Percentiles rank a stretch among this genome's conserved stretches.
Evolutionary conservation across 1,140 invertebrate genomes (phyloP).

Genomic region (Parasteatoda tepidariorum): DNA sequence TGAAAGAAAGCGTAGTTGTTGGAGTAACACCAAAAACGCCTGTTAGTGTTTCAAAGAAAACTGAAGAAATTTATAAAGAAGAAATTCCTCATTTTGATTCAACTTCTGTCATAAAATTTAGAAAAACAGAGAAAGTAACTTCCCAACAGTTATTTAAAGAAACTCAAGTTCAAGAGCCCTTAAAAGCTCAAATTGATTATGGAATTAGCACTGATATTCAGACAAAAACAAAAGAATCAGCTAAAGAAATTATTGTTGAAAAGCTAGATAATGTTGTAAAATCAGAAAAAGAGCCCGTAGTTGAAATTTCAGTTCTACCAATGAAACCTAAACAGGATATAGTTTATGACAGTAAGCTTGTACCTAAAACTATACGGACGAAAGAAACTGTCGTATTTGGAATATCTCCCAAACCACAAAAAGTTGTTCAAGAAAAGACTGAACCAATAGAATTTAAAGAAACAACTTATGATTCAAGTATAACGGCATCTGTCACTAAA

Average conservation of each 20-base stretch:
- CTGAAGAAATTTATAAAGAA: too few relatives aligned
- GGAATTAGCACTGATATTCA: neutral
- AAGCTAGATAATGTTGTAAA: slow-evolving; percentile 35
- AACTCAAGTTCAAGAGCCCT: neutral
- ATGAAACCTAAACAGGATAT: slow-evolving; percentile 36
- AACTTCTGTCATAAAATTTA: neutral
- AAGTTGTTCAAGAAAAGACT: neutral
- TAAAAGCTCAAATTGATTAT: slow-evolving; percentile 58
- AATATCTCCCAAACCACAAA: neutral
- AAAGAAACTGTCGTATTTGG: neutral
- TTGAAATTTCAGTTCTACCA: slow-evolving; percentile 49
- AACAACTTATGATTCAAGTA: slow-evolving; percentile 25
- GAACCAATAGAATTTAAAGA: neutral
- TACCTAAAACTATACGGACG: neutral
- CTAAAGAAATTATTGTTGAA: slow-evolving; percentile 52
- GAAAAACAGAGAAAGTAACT: neutral
- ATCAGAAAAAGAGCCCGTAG: slow-evolving; percentile 54
- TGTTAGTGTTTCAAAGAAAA: too few relatives aligned
- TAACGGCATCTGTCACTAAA: neutral
- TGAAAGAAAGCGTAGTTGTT: slow-evolving; percentile 38
- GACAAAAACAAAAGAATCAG: slow-evolving; percentile 55
- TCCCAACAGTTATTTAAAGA: neutral
- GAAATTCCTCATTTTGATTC: slow-evolving; percentile 4
- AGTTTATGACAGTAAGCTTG: neutral
- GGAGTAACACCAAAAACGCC: slow-evolving; percentile 6